Conservation (phyloP, 2,113 vertebrate species). For the Menidia beryllina region DNA sequence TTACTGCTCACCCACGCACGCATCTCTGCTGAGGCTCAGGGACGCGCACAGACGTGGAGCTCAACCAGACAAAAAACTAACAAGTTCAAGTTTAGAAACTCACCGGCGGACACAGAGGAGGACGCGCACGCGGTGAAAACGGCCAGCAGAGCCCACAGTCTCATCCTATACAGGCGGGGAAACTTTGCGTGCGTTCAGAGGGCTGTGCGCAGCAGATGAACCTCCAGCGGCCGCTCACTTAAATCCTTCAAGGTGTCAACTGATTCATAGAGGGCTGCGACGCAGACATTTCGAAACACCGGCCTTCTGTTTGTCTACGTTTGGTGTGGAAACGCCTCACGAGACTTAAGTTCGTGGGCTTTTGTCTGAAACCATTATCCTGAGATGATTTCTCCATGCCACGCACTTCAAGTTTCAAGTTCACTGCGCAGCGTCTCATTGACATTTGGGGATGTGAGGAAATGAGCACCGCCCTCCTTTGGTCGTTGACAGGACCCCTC, state of each 20-base stretch:
- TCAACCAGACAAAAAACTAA: not conserved
- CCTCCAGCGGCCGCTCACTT: not conserved
- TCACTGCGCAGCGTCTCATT: constrained; percentile 54
- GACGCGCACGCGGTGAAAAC: constrained; percentile 57
- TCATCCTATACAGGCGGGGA: constrained; percentile 53
- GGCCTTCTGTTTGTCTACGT: not conserved
- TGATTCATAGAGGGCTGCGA: not conserved
- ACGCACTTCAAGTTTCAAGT: constrained; percentile 22
- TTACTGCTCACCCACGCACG: not conserved
- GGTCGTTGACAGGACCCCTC: constrained; percentile 44
- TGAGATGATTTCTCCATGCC: constrained; percentile 22
- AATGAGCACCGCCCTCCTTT: constrained; percentile 53
- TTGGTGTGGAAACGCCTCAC: constrained; percentile 8
- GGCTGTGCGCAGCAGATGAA: not conserved
- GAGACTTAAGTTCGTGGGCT: not conserved
- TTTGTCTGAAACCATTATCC: constrained; percentile 6
- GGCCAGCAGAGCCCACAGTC: constrained; percentile 55
- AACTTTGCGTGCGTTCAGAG: constrained; percentile 6
- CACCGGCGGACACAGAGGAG: constrained; percentile 58
- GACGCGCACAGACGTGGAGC: not conserved
- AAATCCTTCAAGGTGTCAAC: not conserved
- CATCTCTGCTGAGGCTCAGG: not conserved
- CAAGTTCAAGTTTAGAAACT: constrained; percentile 42
- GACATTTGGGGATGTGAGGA: constrained; percentile 61
- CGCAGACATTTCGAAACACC: not conserved